Base-by-base conservation (phyloP, 2,888 invertebrate species). In the Hyles lineata region DNA sequence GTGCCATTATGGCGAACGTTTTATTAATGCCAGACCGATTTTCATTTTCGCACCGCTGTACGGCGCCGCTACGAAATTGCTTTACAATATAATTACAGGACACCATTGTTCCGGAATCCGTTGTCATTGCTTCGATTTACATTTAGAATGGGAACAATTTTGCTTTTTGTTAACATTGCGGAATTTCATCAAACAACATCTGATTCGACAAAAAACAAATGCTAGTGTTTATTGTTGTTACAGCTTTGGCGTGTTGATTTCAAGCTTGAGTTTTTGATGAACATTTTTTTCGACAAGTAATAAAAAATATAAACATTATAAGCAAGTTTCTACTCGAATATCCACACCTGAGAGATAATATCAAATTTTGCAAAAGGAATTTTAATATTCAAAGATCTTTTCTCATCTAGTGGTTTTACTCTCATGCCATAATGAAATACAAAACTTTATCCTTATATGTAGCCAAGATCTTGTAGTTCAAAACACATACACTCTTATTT, bases 11-110 rank as follows among this genome's bases (percentile, higher is more conserved):
- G 79, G 74, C 77, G 72, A 76, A 79, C 78, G 78, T 87, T 85
- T 86, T 88, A 89, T 89, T 87, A 88, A 87, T 86, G 79, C 84
- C 76, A 80, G 78, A 80, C 82, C 85, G 86, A 89, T 89, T 91
- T 88, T 89, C 85, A 89, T 89, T 90, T 87, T 83, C 80, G 75
- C 82, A 77, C 78, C 76, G 80, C 78, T 77, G 77, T 71, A 79
- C 80, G 84, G 81, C 78, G 80, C 80, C 83, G 85, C 81, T 85
- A 85, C 87, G 82, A 87, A 93, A 92, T 93, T 90, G 90, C 90
- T 92, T 91, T 89, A 90, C 90, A 92, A 92, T 93, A 91, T 90
- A 92, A 92, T 93, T 92, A 92, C 88, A 83, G 83, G 79, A 82
- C 81, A 83, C 88, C 85, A 89, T 91, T 90, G 91, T 91, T 84